These are phyloP conservation scores for Carpatolechia fugitivella DNA, from an alignment of 2,888 invertebrate genomes.

Conservation along the genomic window DNA sequence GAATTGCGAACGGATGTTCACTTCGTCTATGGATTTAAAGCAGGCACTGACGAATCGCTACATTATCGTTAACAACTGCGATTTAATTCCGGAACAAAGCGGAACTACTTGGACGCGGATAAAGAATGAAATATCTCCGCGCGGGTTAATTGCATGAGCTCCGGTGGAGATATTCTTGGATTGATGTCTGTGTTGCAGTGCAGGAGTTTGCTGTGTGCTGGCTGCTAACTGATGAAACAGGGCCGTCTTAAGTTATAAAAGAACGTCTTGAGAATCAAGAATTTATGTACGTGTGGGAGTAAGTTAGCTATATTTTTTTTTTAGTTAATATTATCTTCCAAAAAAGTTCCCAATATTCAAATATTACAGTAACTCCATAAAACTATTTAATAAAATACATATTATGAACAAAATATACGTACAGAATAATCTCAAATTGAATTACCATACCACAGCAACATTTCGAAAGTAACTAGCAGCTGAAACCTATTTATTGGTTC, in stretches of 20 bases:
- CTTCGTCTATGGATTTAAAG: constrained; percentile 60
- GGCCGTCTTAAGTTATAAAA: not conserved
- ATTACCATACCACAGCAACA: too few relatives aligned
- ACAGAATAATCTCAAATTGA: too few relatives aligned
- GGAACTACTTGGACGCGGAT: constrained; percentile 40
- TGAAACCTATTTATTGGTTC: too few relatives aligned
- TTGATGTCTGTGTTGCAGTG: constrained; percentile 10
- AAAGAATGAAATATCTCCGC: constrained; percentile 41
- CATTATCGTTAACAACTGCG: constrained; percentile 65
- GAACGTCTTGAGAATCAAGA: too few relatives aligned
- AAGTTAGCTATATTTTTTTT: too few relatives aligned
- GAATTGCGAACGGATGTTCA: constrained; percentile 42
- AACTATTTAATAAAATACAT: too few relatives aligned
- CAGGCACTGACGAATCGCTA: constrained; percentile 66
- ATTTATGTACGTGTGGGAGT: too few relatives aligned
- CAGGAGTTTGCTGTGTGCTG: not conserved
- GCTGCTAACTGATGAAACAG: not conserved
- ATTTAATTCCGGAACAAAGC: constrained; percentile 44
- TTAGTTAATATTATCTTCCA: too few relatives aligned
- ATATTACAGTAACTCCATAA: too few relatives aligned
- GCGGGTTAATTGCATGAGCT: constrained; percentile 30
- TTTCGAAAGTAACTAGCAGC: too few relatives aligned
- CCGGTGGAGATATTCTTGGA: constrained; percentile 9
- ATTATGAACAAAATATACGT: too few relatives aligned
- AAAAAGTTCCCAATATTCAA: too few relatives aligned